These are phyloP conservation scores for Mellivora capensis DNA, from an alignment of 2,113 vertebrate genomes.

Conservation along the genomic window DNA sequence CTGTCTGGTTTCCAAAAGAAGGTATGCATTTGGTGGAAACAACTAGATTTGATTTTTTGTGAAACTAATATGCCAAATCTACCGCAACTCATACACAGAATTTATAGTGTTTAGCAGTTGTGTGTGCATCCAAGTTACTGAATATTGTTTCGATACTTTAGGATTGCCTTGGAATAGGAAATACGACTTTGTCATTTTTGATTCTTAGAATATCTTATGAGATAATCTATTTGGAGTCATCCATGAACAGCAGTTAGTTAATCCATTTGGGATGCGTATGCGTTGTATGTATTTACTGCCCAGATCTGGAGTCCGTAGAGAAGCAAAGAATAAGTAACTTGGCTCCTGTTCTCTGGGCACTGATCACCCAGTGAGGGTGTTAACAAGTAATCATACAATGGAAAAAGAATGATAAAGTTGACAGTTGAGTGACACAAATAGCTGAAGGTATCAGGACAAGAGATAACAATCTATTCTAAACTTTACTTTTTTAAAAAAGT, in stretches of 20 bases:
- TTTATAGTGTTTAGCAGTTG: neutral
- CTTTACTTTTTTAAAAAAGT: neutral
- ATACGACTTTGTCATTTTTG: neutral
- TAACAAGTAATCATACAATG: neutral
- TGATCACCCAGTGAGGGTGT: neutral
- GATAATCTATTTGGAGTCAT: neutral
- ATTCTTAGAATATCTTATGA: conserved; percentile 25
- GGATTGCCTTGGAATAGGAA: neutral
- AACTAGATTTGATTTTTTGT: neutral
- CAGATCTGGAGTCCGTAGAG: neutral
- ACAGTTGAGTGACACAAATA: neutral
- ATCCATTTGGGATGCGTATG: neutral
- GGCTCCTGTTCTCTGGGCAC: neutral
- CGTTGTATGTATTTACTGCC: neutral
- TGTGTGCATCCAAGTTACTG: neutral
- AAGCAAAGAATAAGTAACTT: neutral
- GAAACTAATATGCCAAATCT: neutral
- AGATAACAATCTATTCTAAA: neutral
- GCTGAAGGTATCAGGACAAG: neutral
- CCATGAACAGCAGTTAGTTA: neutral
- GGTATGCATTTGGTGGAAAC: neutral
- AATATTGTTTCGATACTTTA: neutral
- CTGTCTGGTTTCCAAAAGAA: neutral
- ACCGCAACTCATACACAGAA: neutral
- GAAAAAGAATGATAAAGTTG: neutral